Evolutionary conservation across 2,888 invertebrate genomes (phyloP).

Genomic region (Tenthredo scrophulariae): DNA sequence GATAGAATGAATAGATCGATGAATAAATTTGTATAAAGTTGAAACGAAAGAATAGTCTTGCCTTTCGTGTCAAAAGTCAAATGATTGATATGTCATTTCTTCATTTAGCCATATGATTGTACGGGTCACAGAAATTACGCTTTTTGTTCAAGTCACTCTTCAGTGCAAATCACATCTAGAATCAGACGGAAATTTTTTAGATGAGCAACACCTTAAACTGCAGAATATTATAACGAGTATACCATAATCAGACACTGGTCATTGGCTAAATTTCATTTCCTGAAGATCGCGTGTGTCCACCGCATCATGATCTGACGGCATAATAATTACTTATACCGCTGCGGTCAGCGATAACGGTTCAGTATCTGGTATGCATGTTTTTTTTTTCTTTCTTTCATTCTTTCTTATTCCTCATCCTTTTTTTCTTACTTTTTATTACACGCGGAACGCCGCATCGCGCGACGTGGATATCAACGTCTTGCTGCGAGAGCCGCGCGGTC

Average conservation of each 20-base stretch:
- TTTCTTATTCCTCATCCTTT: not conserved
- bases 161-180: not conserved
- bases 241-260: not conserved
- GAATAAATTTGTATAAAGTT: not conserved
- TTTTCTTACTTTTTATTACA: not conserved
- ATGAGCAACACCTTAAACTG: not conserved
- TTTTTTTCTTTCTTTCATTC: not conserved
- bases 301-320: slow-evolving; percentile 10
- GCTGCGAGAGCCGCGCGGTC: slow-evolving; percentile 17
- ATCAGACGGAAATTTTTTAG: not conserved
- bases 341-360: slow-evolving; percentile 44
- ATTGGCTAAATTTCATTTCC: slow-evolving; percentile 10
- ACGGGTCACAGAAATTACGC: not conserved
- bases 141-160: not conserved
- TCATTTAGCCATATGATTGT: not conserved
- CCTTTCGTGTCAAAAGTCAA: not conserved
- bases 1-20: not conserved
- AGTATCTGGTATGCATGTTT: slow-evolving; percentile 31
- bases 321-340: slow-evolving; percentile 10
- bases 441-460: not conserved
- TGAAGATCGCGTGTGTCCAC: not conserved
- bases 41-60: not conserved
- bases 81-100: not conserved
- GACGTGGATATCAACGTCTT: slow-evolving; percentile 20
- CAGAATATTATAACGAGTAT: not conserved